Evolutionary conservation across 1,140 invertebrate species (phyloP).

Genomic region (Portunus trituberculatus): DNA sequence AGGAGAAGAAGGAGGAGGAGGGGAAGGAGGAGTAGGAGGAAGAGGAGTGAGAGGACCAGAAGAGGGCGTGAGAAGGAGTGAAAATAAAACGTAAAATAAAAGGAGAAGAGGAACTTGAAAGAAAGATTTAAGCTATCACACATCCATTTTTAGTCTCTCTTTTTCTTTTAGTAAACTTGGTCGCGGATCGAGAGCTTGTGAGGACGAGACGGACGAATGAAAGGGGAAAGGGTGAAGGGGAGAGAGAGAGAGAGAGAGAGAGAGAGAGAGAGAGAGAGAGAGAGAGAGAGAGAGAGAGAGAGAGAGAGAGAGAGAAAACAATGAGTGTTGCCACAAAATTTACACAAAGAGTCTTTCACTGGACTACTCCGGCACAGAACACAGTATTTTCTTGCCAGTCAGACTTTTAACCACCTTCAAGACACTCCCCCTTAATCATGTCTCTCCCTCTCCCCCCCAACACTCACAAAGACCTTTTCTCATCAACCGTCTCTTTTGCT

Average conservation of each 20-base stretch:
- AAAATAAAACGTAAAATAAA: neutral
- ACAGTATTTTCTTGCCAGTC: no score
- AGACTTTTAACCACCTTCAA: no score
- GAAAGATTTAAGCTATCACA: conserved; percentile 23
- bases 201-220: neutral
- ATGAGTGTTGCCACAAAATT: no score
- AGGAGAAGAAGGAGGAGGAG: neutral
- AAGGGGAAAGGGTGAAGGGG: neutral
- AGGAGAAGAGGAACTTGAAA: neutral
- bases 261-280: no score
- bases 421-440: no score
- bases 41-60: neutral
- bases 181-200: neutral
- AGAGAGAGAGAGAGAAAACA: no score
- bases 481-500: no score
- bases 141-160: neutral
- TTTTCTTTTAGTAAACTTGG: neutral
- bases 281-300: no score
- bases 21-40: neutral
- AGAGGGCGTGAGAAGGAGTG: neutral
- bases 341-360: no score
- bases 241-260: neutral
- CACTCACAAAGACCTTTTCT: no score
- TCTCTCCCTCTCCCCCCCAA: no score
- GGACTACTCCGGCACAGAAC: no score